Conservation (phyloP, 2,888 invertebrate genomes). For the Plebejus anna region DNA sequence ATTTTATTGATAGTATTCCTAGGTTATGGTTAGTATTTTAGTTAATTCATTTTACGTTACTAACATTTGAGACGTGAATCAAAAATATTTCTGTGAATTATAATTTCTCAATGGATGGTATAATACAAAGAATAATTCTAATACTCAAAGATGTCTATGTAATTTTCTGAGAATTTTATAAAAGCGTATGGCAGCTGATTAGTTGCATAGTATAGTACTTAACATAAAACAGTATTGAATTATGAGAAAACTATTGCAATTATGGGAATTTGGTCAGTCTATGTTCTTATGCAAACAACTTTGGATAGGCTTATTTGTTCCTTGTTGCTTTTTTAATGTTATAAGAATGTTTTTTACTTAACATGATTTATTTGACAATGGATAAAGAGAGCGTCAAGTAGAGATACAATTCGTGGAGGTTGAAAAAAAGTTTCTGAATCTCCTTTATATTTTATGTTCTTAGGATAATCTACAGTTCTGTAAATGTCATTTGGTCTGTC, state of each 20-base stretch:
- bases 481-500: background rate
- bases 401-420: background rate
- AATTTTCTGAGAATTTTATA: constrained; percentile 23
- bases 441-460: background rate
- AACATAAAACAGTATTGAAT: constrained; percentile 51
- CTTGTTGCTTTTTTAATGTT: background rate
- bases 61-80: background rate
- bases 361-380: background rate
- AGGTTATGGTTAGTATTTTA: constrained; percentile 32
- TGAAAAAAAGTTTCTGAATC: background rate
- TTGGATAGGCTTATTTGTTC: background rate
- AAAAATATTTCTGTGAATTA: background rate
- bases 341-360: background rate
- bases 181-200: constrained; percentile 36
- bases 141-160: background rate
- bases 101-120: background rate
- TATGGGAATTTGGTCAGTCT: constrained; percentile 8
- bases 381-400: background rate
- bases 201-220: constrained; percentile 46
- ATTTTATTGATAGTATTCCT: constrained; percentile 34
- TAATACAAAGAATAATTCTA: constrained; percentile 8
- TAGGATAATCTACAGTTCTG: background rate
- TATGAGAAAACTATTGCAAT: background rate
- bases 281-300: background rate
- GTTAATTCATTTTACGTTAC: constrained; percentile 17